Percentiles rank a stretch among this genome's conserved stretches.
These are phyloP conservation scores for Drosophila nr. perissopoda DNA, from an alignment of 2,888 invertebrate species.

Conservation along the genomic window DNA sequence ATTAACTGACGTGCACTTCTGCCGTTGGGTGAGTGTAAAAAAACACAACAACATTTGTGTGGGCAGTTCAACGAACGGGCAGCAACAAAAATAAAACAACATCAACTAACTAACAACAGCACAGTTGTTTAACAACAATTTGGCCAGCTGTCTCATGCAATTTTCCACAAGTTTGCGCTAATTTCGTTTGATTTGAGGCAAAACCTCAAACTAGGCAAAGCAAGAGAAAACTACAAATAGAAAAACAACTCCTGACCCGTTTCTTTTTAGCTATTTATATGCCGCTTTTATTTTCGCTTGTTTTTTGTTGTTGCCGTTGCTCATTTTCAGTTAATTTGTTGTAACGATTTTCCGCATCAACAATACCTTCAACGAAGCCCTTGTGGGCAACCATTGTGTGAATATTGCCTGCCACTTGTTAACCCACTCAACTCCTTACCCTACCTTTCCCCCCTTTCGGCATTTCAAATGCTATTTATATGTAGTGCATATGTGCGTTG, in stretches of 20 bases:
- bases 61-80: constrained; percentile 44
- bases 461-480: constrained; percentile 49
- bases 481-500: constrained; percentile 17
- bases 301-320: constrained; percentile 24
- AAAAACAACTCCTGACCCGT: constrained; percentile 64
- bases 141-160: constrained; percentile 48
- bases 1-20: constrained; percentile 33
- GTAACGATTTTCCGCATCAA: constrained; percentile 77
- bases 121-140: constrained; percentile 52
- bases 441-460: not conserved
- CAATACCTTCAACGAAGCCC: constrained; percentile 41
- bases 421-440: constrained; percentile 16
- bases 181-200: constrained; percentile 61
- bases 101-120: constrained; percentile 6
- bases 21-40: constrained; percentile 13
- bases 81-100: constrained; percentile 18
- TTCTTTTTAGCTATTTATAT: constrained; percentile 67
- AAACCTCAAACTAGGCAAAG: constrained; percentile 47
- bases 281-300: constrained; percentile 42
- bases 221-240: constrained; percentile 42
- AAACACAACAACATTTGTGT: constrained; percentile 10
- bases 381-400: constrained; percentile 60
- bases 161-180: constrained; percentile 62
- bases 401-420: constrained; percentile 59
- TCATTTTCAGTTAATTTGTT: constrained; percentile 76